Evolutionary conservation across 2,113 vertebrate species (phyloP).

Genomic region (Caretta caretta): DNA sequence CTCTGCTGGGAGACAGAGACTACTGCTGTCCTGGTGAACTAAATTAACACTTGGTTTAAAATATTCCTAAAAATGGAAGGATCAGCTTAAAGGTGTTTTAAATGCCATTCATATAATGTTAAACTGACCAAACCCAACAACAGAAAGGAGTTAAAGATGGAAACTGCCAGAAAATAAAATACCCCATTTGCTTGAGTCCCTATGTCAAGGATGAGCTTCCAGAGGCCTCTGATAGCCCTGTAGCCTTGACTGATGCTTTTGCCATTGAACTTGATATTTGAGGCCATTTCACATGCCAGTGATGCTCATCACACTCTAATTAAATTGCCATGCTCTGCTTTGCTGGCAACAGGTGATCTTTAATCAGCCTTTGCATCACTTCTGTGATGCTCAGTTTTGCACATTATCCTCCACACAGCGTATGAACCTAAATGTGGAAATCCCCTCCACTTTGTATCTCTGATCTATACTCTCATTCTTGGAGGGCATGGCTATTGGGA

Average conservation of each 20-base stretch:
- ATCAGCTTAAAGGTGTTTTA: conserved; percentile 1
- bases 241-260: conserved; percentile 38
- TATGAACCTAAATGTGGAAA: not conserved
- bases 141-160: not conserved
- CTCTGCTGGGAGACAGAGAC: not conserved
- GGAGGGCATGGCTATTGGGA: rapidly evolving
- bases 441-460: rapidly evolving
- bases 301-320: conserved; percentile 36
- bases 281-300: conserved; percentile 59
- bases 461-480: not conserved
- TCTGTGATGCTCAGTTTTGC: not conserved
- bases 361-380: conserved; percentile 31
- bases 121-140: not conserved
- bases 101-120: conserved; percentile 27
- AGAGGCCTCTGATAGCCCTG: not conserved
- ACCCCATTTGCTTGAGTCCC: rapidly evolving
- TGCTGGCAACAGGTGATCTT: conserved; percentile 49
- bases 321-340: conserved; percentile 42
- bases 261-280: not conserved
- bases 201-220: not conserved
- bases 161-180: conserved; percentile 1
- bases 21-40: rapidly evolving
- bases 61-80: not conserved
- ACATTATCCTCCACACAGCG: rapidly evolving
- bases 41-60: not conserved